Conservation (phyloP, 2,797 vertebrate genomes). For the Gobio occitaniae region DNA sequence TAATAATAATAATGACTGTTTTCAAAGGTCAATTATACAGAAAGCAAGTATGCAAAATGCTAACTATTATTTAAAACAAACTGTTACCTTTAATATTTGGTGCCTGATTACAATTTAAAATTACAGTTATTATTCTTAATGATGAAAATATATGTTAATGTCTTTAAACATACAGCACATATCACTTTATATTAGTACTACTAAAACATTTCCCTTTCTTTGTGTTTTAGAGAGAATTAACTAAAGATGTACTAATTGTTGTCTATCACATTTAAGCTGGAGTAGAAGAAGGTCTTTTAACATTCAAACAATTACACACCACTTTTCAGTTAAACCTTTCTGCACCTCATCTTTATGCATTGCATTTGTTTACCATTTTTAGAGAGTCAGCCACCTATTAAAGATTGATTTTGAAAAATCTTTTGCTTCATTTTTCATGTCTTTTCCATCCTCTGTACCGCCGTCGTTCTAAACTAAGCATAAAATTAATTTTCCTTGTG, state of each 20-base stretch:
- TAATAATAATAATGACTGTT: not conserved
- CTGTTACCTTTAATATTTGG: not conserved
- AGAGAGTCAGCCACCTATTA: not conserved
- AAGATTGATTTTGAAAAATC: not conserved
- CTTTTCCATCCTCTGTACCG: not conserved
- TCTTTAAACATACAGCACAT: not conserved
- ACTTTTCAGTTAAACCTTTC: not conserved
- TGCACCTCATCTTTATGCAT: not conserved
- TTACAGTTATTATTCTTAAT: not conserved
- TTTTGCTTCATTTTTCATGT: not conserved
- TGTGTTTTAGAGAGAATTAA: not conserved
- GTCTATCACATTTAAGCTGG: not conserved
- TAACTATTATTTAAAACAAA: not conserved
- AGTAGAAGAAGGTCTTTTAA: not conserved
- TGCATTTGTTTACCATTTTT: not conserved
- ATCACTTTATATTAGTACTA: not conserved
- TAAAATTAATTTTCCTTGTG: slow-evolving; percentile 38
- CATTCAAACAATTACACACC: not conserved
- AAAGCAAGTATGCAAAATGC: not conserved
- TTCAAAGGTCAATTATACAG: not conserved
- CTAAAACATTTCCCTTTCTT: not conserved
- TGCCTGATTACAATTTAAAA: not conserved
- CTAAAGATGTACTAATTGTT: not conserved
- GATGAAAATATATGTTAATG: not conserved
- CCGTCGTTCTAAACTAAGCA: slow-evolving; percentile 37